Evolutionary conservation across 1,140 invertebrate genomes (phyloP).

Genomic region (Aphaenogaster floridana): DNA sequence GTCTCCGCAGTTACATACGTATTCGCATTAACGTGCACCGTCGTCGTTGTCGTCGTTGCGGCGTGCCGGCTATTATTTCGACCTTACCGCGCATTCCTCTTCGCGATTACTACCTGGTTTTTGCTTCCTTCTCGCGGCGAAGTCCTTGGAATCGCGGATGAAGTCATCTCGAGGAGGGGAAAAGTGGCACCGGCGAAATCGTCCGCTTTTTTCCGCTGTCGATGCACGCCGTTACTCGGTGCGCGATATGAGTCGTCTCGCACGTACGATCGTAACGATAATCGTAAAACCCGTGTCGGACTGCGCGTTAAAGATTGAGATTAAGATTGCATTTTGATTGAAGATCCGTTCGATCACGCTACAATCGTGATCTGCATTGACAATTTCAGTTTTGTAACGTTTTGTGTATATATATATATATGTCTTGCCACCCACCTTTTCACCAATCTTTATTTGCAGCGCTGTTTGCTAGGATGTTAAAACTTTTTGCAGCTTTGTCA

Average conservation of each 20-base stretch:
- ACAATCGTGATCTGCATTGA: background rate
- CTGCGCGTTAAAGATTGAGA: background rate
- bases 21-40: constrained; percentile 42
- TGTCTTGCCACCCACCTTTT: background rate
- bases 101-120: constrained; percentile 72
- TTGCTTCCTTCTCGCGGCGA: constrained; percentile 69
- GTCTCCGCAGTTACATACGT: constrained; percentile 12
- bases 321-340: background rate
- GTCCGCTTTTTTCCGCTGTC: constrained; percentile 29
- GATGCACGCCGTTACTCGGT: background rate
- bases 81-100: constrained; percentile 71
- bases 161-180: constrained; percentile 73
- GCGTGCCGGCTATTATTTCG: constrained; percentile 69
- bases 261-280: background rate
- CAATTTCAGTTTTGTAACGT: background rate
- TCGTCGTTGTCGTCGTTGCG: constrained; percentile 2
- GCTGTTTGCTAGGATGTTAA: too few relatives aligned
- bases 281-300: background rate
- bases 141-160: constrained; percentile 76
- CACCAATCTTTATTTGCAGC: background rate
- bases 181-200: constrained; percentile 46
- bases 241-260: background rate
- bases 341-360: background rate
- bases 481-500: too few relatives aligned
- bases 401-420: background rate